Percentiles rank a stretch among this genome's conserved stretches.
These are phyloP conservation scores for Erebia ligea DNA, from an alignment of 2,888 invertebrate species.

Conservation along the genomic window DNA sequence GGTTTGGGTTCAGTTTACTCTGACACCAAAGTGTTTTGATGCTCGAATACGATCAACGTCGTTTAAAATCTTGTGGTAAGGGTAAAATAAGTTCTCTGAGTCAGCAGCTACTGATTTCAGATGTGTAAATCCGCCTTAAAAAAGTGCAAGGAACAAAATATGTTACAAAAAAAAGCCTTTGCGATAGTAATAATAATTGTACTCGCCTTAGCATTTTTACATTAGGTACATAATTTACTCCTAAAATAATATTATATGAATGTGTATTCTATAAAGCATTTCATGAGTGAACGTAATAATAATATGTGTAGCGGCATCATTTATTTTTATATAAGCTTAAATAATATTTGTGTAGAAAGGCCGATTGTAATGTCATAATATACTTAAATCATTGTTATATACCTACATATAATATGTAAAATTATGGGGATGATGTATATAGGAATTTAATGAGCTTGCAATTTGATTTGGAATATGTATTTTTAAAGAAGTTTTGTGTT, in stretches of 20 bases:
- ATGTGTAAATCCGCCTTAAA: not conserved
- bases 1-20: too few relatives aligned
- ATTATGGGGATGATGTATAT: not conserved
- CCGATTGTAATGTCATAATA: not conserved
- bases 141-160: not conserved
- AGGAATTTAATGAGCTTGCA: slow-evolving; percentile 14
- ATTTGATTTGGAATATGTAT: not conserved
- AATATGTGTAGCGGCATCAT: not conserved
- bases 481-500: too few relatives aligned
- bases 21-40: too few relatives aligned
- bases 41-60: too few relatives aligned
- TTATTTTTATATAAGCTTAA: slow-evolving; percentile 15
- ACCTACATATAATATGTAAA: too few relatives aligned
- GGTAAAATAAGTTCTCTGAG: too few relatives aligned
- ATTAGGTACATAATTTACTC: not conserved
- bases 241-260: not conserved
- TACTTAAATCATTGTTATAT: not conserved
- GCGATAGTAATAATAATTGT: not conserved
- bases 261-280: not conserved
- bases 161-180: not conserved
- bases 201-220: slow-evolving; percentile 11
- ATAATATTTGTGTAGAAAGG: not conserved
- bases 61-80: too few relatives aligned
- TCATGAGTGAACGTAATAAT: not conserved
- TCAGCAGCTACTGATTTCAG: too few relatives aligned